phyloP scores from a whole-genome alignment of 1,140 invertebrate species.

The Drosophila rhopaloa region DNA sequence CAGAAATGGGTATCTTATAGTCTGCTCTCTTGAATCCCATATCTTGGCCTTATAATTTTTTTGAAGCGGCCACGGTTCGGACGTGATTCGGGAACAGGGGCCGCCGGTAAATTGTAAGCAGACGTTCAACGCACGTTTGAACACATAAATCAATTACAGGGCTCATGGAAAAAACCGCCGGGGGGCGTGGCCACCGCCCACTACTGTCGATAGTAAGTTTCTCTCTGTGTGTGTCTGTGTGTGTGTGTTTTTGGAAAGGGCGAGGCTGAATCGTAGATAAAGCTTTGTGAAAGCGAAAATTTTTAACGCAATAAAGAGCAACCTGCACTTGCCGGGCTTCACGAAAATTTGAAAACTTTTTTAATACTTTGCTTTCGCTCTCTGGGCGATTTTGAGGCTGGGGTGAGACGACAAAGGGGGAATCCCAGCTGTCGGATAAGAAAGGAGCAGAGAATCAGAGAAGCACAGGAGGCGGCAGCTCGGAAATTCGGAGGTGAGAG shows the following conservation, averaged over 20 bases:
- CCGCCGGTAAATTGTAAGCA: constrained; percentile 64
- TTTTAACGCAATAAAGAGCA: constrained; percentile 78
- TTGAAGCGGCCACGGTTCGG: constrained; percentile 23
- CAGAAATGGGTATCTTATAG: neutral
- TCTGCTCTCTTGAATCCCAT: neutral
- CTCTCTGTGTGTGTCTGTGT: constrained; percentile 13
- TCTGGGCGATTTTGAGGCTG: constrained; percentile 5
- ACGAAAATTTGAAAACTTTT: constrained; percentile 79
- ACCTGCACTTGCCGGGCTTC: constrained; percentile 68
- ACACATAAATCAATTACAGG: constrained; percentile 80
- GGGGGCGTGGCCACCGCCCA: constrained; percentile 48
- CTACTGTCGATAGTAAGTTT: constrained; percentile 30
- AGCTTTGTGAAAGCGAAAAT: constrained; percentile 71
- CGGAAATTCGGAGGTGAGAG: constrained; percentile 41
- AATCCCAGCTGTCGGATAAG: constrained; percentile 33
- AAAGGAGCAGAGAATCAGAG: constrained; percentile 6
- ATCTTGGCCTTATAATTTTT: constrained; percentile 7
- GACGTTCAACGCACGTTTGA: constrained; percentile 74
- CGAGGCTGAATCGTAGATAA: constrained; percentile 42
- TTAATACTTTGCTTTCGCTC: constrained; percentile 63
- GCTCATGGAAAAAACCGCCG: constrained; percentile 49
- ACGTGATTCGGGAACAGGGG: constrained; percentile 18
- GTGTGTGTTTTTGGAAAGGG: constrained; percentile 1
- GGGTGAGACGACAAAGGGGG: neutral
- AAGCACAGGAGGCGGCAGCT: constrained; percentile 9